Conservation (phyloP, 2,113 vertebrate genomes). For the Parotia lawesii region DNA sequence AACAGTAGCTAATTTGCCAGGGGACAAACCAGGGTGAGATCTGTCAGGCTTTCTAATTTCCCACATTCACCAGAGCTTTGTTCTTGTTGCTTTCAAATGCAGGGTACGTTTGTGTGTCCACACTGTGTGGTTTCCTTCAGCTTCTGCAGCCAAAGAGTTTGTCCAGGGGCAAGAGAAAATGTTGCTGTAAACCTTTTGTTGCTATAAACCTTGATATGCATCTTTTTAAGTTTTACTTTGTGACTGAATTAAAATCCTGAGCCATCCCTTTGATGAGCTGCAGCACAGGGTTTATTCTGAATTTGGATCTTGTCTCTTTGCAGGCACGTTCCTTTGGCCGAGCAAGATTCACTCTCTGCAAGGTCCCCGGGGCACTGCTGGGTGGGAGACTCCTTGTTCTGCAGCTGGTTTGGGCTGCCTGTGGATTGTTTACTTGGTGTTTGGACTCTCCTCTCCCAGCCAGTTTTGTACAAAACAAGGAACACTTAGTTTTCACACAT, state of each 20-base stretch:
- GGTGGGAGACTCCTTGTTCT: background rate
- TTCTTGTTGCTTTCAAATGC: constrained; percentile 2
- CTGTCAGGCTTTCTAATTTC: constrained; percentile 9
- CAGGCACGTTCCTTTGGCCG: background rate
- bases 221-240: background rate
- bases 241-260: background rate
- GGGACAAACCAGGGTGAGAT: constrained; percentile 21
- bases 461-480: background rate
- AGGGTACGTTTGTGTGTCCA: background rate
- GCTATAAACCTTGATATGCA: background rate
- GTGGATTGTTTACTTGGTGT: background rate
- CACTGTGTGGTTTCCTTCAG: background rate
- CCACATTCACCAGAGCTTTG: background rate
- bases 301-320: background rate
- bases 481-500: background rate
- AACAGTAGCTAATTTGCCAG: constrained; percentile 30
- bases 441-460: background rate
- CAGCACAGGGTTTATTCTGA: background rate
- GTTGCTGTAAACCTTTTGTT: background rate
- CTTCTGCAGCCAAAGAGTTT: background rate
- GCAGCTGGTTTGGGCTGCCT: background rate
- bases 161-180: background rate
- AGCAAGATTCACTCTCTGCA: background rate
- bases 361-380: background rate
- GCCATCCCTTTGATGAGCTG: background rate